These are phyloP conservation scores for Mellivora capensis DNA, from an alignment of 2,113 vertebrate species.

Conservation along the genomic window DNA sequence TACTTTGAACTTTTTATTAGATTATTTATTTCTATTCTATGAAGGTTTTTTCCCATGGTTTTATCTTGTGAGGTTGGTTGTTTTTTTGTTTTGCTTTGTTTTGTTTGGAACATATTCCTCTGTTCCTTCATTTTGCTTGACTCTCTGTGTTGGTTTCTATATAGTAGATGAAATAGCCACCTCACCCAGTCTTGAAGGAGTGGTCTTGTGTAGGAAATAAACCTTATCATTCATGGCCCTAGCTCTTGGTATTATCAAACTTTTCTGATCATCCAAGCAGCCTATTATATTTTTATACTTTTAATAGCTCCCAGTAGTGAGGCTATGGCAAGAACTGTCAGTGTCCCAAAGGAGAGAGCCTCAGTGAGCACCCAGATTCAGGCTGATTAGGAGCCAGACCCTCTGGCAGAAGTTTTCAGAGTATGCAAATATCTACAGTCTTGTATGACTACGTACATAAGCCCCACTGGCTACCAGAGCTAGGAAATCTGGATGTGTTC, in stretches of 20 bases:
- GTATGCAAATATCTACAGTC: not conserved
- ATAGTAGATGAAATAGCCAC: not conserved
- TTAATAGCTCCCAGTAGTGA: not conserved
- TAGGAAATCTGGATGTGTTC: not conserved
- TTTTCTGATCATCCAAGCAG: not conserved
- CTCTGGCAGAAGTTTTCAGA: not conserved
- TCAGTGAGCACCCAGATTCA: not conserved
- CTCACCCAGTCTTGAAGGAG: not conserved
- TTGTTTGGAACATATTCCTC: not conserved
- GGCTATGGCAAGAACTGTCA: not conserved
- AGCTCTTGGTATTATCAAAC: not conserved
- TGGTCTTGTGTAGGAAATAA: not conserved
- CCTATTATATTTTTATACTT: not conserved
- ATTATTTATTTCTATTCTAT: not conserved
- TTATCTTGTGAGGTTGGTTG: not conserved
- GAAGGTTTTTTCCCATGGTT: not conserved
- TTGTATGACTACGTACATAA: not conserved
- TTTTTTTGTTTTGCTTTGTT: not conserved
- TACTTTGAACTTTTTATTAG: not conserved
- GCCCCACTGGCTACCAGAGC: not conserved
- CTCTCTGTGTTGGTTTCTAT: not conserved
- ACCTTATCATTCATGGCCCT: not conserved
- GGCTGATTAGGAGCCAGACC: not conserved
- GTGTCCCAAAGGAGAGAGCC: not conserved
- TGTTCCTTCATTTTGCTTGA: not conserved